These are phyloP conservation scores for Seriola dumerili DNA, from an alignment of 2,113 vertebrate genomes.

Conservation along the genomic window DNA sequence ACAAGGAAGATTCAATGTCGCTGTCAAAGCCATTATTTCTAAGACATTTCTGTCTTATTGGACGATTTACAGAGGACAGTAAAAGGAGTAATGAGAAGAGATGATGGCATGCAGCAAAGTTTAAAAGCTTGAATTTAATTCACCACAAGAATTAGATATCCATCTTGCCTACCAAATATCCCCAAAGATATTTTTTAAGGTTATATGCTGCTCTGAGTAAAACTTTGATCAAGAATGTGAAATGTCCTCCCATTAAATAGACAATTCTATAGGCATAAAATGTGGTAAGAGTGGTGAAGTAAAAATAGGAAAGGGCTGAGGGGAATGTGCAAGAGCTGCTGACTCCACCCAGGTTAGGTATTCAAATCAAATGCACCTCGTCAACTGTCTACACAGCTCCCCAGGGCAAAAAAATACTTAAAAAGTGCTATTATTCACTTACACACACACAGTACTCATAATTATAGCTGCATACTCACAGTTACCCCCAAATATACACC, in stretches of 20 bases:
- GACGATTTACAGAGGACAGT: conserved; percentile 19
- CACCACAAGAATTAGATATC: neutral
- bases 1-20: conserved; percentile 24
- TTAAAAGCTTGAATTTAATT: conserved; percentile 19
- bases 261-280: conserved; percentile 15
- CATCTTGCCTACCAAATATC: conserved; percentile 2
- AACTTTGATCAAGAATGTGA: conserved; percentile 16
- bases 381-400: conserved; percentile 35
- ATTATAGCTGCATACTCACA: conserved; percentile 1
- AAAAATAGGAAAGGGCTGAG: conserved; percentile 6
- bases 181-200: neutral
- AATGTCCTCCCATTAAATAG: neutral
- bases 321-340: conserved; percentile 13
- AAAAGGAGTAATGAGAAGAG: conserved; percentile 18
- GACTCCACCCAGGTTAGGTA: conserved; percentile 26
- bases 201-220: neutral
- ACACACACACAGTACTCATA: conserved; percentile 1
- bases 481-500: conserved; percentile 3
- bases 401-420: neutral
- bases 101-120: conserved; percentile 9
- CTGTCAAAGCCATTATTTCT: conserved; percentile 27
- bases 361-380: conserved; percentile 49
- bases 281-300: conserved; percentile 12
- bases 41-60: conserved; percentile 15
- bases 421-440: conserved; percentile 22